Conservation (phyloP, 30 jellyfish, hydroid and myxozoan species). For the Pseudorhiza aurosa region DNA sequence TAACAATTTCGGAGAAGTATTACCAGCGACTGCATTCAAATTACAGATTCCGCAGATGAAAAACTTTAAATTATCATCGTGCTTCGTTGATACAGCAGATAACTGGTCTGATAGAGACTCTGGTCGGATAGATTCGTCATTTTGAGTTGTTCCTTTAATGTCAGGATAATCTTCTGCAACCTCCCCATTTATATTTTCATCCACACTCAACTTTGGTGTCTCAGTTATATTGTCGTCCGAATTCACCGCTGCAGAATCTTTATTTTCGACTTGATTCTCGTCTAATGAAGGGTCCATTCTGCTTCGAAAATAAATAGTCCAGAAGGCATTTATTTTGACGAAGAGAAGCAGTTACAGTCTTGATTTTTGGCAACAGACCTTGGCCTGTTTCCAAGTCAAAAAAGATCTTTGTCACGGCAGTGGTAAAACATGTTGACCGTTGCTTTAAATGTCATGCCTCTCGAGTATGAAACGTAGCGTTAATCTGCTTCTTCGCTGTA, state of each 20-base stretch:
- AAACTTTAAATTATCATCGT: constrained; percentile 66
- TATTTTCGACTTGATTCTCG: constrained; percentile 15
- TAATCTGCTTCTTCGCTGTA: no score
- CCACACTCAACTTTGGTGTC: constrained; percentile 12
- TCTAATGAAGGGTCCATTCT: constrained; percentile 13
- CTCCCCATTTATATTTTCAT: constrained; percentile 52
- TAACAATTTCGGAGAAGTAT: constrained; percentile 82
- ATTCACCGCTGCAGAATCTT: constrained; percentile 3
- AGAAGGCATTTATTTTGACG: background rate
- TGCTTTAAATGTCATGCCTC: background rate
- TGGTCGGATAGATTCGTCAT: constrained; percentile 11
- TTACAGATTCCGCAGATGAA: constrained; percentile 86
- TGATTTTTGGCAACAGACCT: constrained; percentile 1
- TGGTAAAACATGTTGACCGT: constrained; percentile 2
- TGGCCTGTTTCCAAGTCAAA: constrained; percentile 44
- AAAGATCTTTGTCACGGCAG: constrained; percentile 57
- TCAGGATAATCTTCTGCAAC: background rate
- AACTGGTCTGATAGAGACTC: constrained; percentile 35
- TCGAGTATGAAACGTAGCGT: background rate
- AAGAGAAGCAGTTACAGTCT: background rate
- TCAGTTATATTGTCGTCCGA: constrained; percentile 43
- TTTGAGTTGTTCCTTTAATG: background rate
- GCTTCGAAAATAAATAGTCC: background rate
- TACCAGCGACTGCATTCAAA: constrained; percentile 77
- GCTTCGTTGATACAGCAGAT: constrained; percentile 41